phyloP scores from a whole-genome alignment of 1,140 invertebrate genomes.

The Macrobrachium rosenbergii region DNA sequence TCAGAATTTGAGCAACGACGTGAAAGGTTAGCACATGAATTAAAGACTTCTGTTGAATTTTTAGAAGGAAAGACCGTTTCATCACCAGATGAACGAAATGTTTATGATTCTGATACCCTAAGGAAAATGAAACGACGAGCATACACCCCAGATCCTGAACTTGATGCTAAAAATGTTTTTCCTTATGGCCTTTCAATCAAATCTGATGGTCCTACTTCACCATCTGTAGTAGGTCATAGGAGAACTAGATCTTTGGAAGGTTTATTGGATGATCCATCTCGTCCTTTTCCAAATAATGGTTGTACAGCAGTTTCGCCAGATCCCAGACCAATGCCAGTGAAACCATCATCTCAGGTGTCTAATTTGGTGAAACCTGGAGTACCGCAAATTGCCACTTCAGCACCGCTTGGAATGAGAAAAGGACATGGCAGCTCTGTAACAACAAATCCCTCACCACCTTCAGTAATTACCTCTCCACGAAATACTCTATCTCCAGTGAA shows the following conservation, averaged over 20 bases:
- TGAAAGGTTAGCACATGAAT: conserved; percentile 57
- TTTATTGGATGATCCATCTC: conserved; percentile 74
- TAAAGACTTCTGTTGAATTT: conserved; percentile 66
- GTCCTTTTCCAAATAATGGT: conserved; percentile 35
- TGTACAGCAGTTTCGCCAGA: conserved; percentile 29
- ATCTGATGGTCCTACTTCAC: conserved; percentile 34
- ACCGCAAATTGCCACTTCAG: conserved; percentile 19
- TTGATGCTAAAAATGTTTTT: conserved; percentile 65
- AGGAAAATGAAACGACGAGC: conserved; percentile 60
- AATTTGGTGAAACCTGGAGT: conserved; percentile 23
- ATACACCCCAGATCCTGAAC: conserved; percentile 58
- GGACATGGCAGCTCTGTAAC: conserved; percentile 15
- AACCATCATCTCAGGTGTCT: conserved; percentile 39
- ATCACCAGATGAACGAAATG: conserved; percentile 67
- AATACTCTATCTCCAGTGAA: conserved; percentile 37
- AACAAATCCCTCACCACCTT: conserved; percentile 31
- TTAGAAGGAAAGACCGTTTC: conserved; percentile 66
- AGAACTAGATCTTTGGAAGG: conserved; percentile 76
- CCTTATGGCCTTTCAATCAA: conserved; percentile 65
- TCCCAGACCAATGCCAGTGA: conserved; percentile 6
- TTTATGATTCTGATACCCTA: conserved; percentile 68
- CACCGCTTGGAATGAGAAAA: conserved; percentile 26
- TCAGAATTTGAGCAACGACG: conserved; percentile 56
- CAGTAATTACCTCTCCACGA: conserved; percentile 39
- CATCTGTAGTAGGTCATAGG: conserved; percentile 61